A percentile compares a stretch with the other conserved stretches of the same genome.
These are phyloP conservation scores for Psephotus haematonotus DNA, from an alignment of 2,113 vertebrate species.

Conservation along the genomic window DNA sequence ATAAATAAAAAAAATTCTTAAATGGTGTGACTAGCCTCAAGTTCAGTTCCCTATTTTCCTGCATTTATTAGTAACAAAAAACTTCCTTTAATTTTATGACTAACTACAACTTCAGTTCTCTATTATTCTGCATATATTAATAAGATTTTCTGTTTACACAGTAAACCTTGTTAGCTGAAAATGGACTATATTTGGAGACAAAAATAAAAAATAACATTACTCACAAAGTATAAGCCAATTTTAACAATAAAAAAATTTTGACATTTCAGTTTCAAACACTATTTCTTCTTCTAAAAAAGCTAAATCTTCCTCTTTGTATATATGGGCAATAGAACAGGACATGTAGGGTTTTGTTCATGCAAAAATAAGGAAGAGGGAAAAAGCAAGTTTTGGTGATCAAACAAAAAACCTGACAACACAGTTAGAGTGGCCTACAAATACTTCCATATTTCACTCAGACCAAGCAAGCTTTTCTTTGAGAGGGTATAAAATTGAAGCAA, in stretches of 20 bases:
- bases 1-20: background rate
- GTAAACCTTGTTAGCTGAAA: background rate
- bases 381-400: background rate
- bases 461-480: background rate
- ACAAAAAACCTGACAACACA: fast-evolving
- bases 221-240: background rate
- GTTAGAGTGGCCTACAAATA: background rate
- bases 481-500: background rate
- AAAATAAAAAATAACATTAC: background rate
- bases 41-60: background rate
- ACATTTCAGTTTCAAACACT: background rate
- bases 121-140: background rate
- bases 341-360: background rate
- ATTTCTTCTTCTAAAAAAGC: background rate
- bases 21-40: background rate
- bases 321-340: background rate
- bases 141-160: background rate
- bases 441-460: background rate
- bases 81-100: background rate
- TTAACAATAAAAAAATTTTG: background rate
- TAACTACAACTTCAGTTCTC: background rate
- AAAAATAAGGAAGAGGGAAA: background rate
- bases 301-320: background rate
- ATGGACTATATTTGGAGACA: background rate
- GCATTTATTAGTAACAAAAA: background rate